These are phyloP conservation scores for Oppia nitens DNA, from an alignment of 1,140 invertebrate genomes.

Conservation along the genomic window DNA sequence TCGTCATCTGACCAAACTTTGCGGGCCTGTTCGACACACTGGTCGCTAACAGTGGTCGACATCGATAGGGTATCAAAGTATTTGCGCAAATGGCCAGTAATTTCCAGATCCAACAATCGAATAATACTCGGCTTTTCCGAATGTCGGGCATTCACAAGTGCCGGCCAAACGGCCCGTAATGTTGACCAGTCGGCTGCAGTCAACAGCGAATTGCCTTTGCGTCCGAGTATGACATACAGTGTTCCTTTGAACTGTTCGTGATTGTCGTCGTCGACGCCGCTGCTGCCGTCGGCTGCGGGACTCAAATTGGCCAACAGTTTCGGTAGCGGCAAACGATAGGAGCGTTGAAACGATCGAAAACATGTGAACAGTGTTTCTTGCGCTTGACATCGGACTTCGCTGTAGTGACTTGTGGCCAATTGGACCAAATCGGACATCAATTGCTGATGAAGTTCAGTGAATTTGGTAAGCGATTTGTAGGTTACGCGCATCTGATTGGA, in stretches of 20 bases:
- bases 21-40: neutral
- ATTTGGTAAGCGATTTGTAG: constrained; percentile 14
- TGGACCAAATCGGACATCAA: constrained; percentile 45
- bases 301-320: constrained; percentile 40
- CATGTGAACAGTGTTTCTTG: constrained; percentile 40
- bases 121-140: constrained; percentile 66
- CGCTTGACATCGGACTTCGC: constrained; percentile 43
- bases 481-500: constrained; percentile 25
- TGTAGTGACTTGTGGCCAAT: constrained; percentile 47
- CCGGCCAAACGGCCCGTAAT: constrained; percentile 52
- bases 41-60: constrained; percentile 25
- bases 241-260: constrained; percentile 62
- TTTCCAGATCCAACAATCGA: constrained; percentile 43
- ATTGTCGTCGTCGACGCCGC: too few species aligned
- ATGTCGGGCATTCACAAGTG: constrained; percentile 46
- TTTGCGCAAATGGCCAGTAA: constrained; percentile 33
- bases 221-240: constrained; percentile 53
- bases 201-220: constrained; percentile 41
- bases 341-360: constrained; percentile 39
- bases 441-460: constrained; percentile 37
- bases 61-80: constrained; percentile 35
- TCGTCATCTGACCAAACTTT: neutral
- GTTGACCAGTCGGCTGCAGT: constrained; percentile 56
- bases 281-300: constrained; percentile 35
- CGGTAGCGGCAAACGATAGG: constrained; percentile 39